Conservation (phyloP, 2,797 vertebrate species). For the Sphenopsis melanotis region DNA sequence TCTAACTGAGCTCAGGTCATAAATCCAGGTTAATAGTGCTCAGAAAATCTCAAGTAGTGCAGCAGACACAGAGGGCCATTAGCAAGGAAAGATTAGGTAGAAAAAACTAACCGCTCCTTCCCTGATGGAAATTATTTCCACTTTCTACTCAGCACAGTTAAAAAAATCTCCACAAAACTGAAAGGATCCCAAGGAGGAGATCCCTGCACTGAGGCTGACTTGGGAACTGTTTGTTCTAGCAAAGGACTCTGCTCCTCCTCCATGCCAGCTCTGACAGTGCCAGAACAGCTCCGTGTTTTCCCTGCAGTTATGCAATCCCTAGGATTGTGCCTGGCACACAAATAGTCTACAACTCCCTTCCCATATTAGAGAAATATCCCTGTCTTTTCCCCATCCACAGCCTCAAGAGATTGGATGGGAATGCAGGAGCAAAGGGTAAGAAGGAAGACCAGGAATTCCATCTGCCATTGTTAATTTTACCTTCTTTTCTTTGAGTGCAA, state of each 20-base stretch:
- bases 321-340: not conserved
- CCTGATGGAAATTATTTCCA: not conserved
- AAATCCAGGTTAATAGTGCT: not conserved
- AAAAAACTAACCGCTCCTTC: not conserved
- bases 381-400: not conserved
- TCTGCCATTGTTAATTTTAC: not conserved
- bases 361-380: not conserved
- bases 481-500: not conserved
- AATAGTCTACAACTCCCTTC: not conserved
- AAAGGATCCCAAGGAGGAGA: not conserved
- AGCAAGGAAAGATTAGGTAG: not conserved
- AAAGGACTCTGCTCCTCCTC: not conserved
- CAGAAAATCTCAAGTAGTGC: not conserved
- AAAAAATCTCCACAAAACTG: not conserved
- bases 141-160: not conserved
- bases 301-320: not conserved
- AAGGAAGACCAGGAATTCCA: not conserved
- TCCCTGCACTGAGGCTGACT: not conserved
- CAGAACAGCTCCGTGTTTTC: not conserved
- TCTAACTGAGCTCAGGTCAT: not conserved
- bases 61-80: not conserved
- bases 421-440: not conserved
- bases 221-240: slow-evolving; percentile 34
- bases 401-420: not conserved
- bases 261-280: not conserved